These are phyloP conservation scores for Synergus laeviventris DNA, from an alignment of 2,888 invertebrate genomes.

Conservation along the genomic window DNA sequence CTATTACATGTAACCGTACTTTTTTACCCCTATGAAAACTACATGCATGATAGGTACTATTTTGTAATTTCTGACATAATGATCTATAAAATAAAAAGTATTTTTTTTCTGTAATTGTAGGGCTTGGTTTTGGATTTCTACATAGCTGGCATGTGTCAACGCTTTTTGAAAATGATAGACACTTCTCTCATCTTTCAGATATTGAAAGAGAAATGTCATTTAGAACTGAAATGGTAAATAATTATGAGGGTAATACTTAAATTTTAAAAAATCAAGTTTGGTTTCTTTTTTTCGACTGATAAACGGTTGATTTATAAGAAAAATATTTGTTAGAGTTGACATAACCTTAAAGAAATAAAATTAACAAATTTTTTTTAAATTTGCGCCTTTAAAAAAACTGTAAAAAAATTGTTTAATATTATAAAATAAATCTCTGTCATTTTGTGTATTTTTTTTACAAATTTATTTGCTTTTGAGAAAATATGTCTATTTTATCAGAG, in stretches of 20 bases:
- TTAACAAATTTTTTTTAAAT: constrained; percentile 39
- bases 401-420: neutral
- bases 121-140: constrained; percentile 79
- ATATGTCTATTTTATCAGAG: neutral
- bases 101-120: constrained; percentile 73
- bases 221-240: constrained; percentile 87
- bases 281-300: neutral
- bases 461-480: neutral
- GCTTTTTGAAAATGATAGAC: constrained; percentile 89
- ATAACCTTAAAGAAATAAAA: constrained; percentile 5
- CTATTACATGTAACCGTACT: neutral
- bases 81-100: neutral
- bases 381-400: constrained; percentile 52
- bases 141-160: constrained; percentile 83
- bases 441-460: neutral
- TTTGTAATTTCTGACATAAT: neutral
- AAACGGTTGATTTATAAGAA: neutral
- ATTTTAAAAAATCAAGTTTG: neutral
- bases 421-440: neutral
- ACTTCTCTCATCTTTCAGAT: constrained; percentile 89
- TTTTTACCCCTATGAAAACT: neutral
- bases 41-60: neutral
- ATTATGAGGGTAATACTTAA: neutral
- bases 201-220: constrained; percentile 91
- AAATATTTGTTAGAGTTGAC: neutral